Base-by-base conservation (phyloP, 2,888 invertebrate genomes). In the Mermis nigrescens region DNA sequence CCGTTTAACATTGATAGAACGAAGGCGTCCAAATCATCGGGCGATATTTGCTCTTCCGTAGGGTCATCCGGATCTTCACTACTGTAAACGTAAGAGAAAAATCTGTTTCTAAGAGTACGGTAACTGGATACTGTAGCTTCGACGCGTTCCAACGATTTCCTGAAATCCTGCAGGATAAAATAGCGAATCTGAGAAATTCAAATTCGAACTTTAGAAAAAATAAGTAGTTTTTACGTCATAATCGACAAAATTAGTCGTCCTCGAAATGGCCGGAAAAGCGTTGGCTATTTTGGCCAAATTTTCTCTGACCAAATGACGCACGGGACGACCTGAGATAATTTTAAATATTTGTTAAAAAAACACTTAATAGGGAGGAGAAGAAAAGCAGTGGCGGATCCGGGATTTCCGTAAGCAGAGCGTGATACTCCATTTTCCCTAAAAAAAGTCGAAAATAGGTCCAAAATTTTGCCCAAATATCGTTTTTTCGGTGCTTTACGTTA, bases 141-240 rank as follows among this genome's bases (percentile, higher is more conserved):
- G 4, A 53, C 31, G 12, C 22, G 4, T 27, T 7, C 27, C 29
- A 53, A 19, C 12, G 12, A 15, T 53, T 27, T 27, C 12, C 54
- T 4, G 29, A 53, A 31, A 53, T 53, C 54, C 54, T 53, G 54
- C 27, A 53, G 31, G 24, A 48, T 12, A n/a, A 48, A 48, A n/a
- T 48, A 7, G 24, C 19, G 7, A 7, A 19, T 38, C 19, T 7
- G 19, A 38, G 19, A 38, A 38, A 38, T 12, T 38, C 38, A 7
- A 19, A 12, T 38, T 38, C 38, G 19, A 38, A 19, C 19, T 38
- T 12, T 19, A 19, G 38, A n/a, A n/a, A 38, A 12, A 38, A n/a
- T 24, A 7, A 48, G 7, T 24, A n/a, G 24, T 24, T 7, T 24
- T 48, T 24, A 48, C 48, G 24, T 48, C 48, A 24, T 48, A 48